Conservation (phyloP, 2,888 invertebrate species). For the Aethes cnicana region DNA sequence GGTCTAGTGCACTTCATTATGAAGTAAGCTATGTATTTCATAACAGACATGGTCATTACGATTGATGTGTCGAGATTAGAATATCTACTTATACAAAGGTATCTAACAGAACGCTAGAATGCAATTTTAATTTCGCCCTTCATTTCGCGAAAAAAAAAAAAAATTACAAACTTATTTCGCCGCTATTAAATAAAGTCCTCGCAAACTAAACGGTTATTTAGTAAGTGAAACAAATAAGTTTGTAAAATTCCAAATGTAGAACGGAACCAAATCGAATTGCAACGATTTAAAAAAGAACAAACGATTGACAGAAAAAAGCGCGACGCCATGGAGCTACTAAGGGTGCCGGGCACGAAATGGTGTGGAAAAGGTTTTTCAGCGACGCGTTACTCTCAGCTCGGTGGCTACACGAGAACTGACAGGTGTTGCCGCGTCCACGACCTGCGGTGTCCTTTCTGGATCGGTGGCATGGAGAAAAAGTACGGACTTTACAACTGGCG, state of each 20-base stretch:
- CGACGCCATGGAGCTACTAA: conserved; percentile 84
- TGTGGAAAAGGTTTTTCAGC: conserved; percentile 95
- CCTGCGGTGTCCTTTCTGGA: conserved; percentile 91
- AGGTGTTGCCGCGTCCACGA: conserved; percentile 95
- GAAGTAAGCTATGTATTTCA: conserved; percentile 33
- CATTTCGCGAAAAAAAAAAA: too few relatives aligned
- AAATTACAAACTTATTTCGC: conserved; percentile 5
- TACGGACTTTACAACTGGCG: conserved; percentile 95
- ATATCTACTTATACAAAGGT: too few relatives aligned
- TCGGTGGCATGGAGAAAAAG: conserved; percentile 91
- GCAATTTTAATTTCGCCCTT: conserved; percentile 25
- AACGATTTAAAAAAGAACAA: conserved; percentile 33
- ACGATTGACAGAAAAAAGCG: conserved; percentile 66
- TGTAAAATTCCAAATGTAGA: not conserved
- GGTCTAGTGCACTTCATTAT: conserved; percentile 33
- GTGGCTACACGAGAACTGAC: conserved; percentile 92
- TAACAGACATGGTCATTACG: conserved; percentile 45
- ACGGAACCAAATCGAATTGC: conserved; percentile 13
- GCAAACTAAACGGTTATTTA: too few relatives aligned
- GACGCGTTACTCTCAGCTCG: conserved; percentile 90
- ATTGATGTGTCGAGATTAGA: conserved; percentile 6
- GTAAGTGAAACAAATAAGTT: not conserved
- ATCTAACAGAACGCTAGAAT: conserved; percentile 28
- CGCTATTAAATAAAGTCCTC: too few relatives aligned
- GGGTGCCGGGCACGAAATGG: conserved; percentile 96